Percentiles rank a stretch among this genome's conserved stretches.
These are phyloP conservation scores for Acholoe squamosa DNA, from an alignment of 2,888 invertebrate genomes.

Conservation along the genomic window DNA sequence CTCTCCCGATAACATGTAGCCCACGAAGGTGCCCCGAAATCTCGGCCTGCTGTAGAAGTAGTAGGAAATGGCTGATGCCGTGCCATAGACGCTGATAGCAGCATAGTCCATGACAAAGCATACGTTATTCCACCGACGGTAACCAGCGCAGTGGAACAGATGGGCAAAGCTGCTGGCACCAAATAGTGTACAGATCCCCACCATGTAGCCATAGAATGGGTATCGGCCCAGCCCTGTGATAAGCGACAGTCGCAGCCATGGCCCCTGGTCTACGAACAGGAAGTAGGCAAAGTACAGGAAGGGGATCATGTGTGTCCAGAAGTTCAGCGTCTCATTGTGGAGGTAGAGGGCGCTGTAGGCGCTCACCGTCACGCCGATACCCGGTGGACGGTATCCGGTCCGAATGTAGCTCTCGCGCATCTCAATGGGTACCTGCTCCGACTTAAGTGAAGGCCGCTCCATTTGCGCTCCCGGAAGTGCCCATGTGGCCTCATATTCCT, in stretches of 20 bases:
- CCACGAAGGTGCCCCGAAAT: constrained; percentile 73
- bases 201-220: constrained; percentile 64
- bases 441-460: too few relatives aligned
- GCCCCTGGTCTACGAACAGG: constrained; percentile 43
- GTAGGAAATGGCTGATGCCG: constrained; percentile 81
- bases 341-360: constrained; percentile 55
- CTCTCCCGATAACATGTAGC: constrained; percentile 67
- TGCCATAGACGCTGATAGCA: constrained; percentile 83
- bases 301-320: constrained; percentile 85
- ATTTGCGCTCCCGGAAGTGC: too few relatives aligned
- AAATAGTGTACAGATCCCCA: constrained; percentile 60
- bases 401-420: constrained; percentile 61
- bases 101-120: constrained; percentile 84
- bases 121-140: constrained; percentile 62
- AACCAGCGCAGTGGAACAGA: constrained; percentile 52
- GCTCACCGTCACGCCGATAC: constrained; percentile 16
- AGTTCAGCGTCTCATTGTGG: constrained; percentile 84
- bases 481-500: too few relatives aligned
- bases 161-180: constrained; percentile 61
- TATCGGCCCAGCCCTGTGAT: constrained; percentile 30
- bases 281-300: constrained; percentile 81
- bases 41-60: constrained; percentile 82
- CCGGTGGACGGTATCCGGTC: constrained; percentile 61
- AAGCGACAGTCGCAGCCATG: constrained; percentile 36
- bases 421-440: constrained; percentile 42